Conservation (phyloP, 2,888 invertebrate species). For the Gonocerus acuteangulatus region DNA sequence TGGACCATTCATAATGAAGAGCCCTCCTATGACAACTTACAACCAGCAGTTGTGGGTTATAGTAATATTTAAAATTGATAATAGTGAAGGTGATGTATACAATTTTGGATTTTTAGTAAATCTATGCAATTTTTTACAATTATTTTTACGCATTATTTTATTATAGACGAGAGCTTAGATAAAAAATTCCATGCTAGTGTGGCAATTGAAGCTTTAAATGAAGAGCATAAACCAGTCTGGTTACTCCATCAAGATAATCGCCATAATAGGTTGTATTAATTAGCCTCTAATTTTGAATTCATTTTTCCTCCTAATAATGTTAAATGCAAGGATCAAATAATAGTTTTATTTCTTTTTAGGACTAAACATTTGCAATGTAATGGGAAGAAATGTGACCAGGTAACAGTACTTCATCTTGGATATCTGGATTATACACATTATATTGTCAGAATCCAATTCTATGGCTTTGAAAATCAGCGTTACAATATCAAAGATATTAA, state of each 20-base stretch:
- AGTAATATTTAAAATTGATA: slow-evolving; percentile 73
- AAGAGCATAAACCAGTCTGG: slow-evolving; percentile 62
- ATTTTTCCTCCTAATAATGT: background rate
- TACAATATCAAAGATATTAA: slow-evolving; percentile 75
- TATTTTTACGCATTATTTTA: too few relatives aligned
- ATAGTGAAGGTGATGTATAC: slow-evolving; percentile 61
- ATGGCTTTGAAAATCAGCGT: slow-evolving; percentile 73
- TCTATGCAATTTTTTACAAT: too few relatives aligned
- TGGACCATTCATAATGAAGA: slow-evolving; percentile 79
- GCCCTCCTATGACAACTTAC: slow-evolving; percentile 77
- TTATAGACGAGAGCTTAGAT: slow-evolving; percentile 77
- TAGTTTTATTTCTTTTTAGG: slow-evolving; percentile 45
- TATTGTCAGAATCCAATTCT: slow-evolving; percentile 73
- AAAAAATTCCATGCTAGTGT: slow-evolving; percentile 82
- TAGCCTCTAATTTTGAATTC: background rate
- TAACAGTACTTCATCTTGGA: slow-evolving; percentile 81
- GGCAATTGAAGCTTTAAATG: slow-evolving; percentile 68
- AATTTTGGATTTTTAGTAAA: too few relatives aligned
- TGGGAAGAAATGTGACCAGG: slow-evolving; percentile 74
- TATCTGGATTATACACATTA: slow-evolving; percentile 84
- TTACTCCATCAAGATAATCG: slow-evolving; percentile 56
- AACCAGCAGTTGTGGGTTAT: slow-evolving; percentile 91
- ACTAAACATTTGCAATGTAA: slow-evolving; percentile 76
- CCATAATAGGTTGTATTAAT: slow-evolving; percentile 58
- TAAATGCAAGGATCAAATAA: background rate